phyloP scores from a whole-genome alignment of 1,140 invertebrate genomes.

The Platyura marginata region DNA sequence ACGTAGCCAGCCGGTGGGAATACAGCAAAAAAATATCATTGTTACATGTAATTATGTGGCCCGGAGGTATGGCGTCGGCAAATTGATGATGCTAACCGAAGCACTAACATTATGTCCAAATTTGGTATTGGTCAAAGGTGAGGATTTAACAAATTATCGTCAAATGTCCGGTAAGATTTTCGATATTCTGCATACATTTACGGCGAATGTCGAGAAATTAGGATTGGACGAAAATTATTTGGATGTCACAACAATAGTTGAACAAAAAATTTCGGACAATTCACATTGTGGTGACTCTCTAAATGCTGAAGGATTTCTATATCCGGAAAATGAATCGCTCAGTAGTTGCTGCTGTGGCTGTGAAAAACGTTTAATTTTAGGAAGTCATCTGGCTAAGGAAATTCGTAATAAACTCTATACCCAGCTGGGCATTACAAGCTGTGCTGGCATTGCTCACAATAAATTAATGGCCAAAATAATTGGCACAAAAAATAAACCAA shows the following conservation, averaged over 20 bases:
- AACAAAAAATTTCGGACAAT: conserved; percentile 25
- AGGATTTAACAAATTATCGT: conserved; percentile 55
- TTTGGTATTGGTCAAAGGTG: conserved; percentile 49
- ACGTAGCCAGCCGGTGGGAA: conserved; percentile 42
- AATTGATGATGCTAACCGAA: conserved; percentile 51
- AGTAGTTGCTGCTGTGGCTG: conserved; percentile 51
- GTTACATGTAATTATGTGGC: conserved; percentile 67
- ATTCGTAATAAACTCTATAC: conserved; percentile 43
- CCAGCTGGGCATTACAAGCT: conserved; percentile 51
- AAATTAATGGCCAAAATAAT: conserved; percentile 66
- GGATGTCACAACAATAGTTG: conserved; percentile 49
- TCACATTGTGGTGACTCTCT: neutral
- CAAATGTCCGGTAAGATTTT: conserved; percentile 48
- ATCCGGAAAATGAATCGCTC: conserved; percentile 25
- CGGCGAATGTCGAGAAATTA: conserved; percentile 48
- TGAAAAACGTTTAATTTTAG: conserved; percentile 38
- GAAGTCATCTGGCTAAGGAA: conserved; percentile 46
- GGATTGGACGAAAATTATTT: conserved; percentile 67
- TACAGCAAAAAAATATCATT: conserved; percentile 61
- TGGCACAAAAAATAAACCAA: conserved; percentile 51
- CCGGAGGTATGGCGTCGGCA: conserved; percentile 45
- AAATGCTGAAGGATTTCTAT: conserved; percentile 31
- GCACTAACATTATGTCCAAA: conserved; percentile 45
- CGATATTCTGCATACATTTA: conserved; percentile 42
- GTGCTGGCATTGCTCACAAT: conserved; percentile 67